Evolutionary conservation across 2,113 vertebrate species (phyloP), one percentile per base, ranked within the genome.

Genomic region (Struthio camelus): DNA sequence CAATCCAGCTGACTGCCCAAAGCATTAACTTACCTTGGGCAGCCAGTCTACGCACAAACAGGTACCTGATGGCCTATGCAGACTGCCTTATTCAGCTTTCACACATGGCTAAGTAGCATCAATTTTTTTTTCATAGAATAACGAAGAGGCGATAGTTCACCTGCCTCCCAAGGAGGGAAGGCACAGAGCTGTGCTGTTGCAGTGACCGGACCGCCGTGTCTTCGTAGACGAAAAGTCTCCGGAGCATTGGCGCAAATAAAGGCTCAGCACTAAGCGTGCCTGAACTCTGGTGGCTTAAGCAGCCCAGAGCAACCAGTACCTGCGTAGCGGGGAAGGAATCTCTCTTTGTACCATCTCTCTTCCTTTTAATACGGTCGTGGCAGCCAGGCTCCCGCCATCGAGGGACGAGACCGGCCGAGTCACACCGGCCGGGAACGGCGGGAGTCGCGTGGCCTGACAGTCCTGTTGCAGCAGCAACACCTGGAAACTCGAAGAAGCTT

Each of bases 241-340:
- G 22, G 34, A 48, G 75, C 79, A 51, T 44, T 28, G 85, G 42
- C 58, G 70, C 70, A 82, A 61, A 30, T 11, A 56, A 24, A 25
- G 11, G 22, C 23, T 70, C 27, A 44, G 14, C 69, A 56, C n/a
- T 16, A 4, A 1, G 1, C 5, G 3, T 54, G 22, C 32, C 20
- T 38, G 66, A 11, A 8, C 40, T 13, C 27, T 8, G 4, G 27
- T 71, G 20, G 59, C 14, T 73, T 14, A 27, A 70, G 38, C 13
- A n/a, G 9, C 38, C 54, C 75, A 46, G 32, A n/a, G 18, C 54
- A 85, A 48, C 14, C 42, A 16, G 19, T 15, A 16, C 76, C 9
- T 11, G 1, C 1, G 10, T 53, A 62, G 16, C 2, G 51, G 44
- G 7, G n/a, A 48, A 4, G 58, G 18, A 1, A 3, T 2, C 6